phyloP scores from a whole-genome alignment of 1,140 invertebrate species.

The Amphibalanus amphitrite region DNA sequence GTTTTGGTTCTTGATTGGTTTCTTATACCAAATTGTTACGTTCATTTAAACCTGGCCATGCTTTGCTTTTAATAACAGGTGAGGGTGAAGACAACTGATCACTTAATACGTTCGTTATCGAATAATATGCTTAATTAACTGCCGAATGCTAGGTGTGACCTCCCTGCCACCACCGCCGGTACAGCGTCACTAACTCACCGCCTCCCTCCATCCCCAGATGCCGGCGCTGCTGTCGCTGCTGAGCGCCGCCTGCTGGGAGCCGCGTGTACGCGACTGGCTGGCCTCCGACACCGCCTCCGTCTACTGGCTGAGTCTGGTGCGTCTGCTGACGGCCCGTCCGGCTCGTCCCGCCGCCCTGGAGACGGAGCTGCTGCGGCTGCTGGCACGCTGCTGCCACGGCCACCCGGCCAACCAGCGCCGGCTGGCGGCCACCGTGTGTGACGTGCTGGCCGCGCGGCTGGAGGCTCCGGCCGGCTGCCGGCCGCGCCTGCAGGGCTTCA shows the following conservation, averaged over 20 bases:
- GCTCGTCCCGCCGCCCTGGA: constrained; percentile 25
- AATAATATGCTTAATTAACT: no score
- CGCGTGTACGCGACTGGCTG: constrained; percentile 67
- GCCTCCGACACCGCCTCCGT: constrained; percentile 52
- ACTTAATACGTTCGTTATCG: no score
- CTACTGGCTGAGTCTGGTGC: constrained; percentile 67
- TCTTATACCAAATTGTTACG: no score
- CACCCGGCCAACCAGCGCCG: constrained; percentile 66
- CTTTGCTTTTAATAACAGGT: no score
- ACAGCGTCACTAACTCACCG: no score
- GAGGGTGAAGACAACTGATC: no score
- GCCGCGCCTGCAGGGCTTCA: constrained; percentile 63
- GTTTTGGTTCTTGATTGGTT: no score
- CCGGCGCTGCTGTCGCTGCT: constrained; percentile 52
- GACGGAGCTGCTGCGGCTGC: constrained; percentile 52
- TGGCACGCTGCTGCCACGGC: constrained; percentile 52
- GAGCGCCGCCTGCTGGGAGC: constrained; percentile 59
- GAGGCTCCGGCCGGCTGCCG: constrained; percentile 36
- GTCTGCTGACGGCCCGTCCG: constrained; percentile 48
- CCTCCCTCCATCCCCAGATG: no score
- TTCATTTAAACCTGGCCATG: no score
- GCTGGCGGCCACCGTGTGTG: constrained; percentile 55
- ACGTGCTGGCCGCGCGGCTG: constrained; percentile 48
- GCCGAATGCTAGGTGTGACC: no score
- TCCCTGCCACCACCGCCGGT: no score